Conservation (phyloP, 2,113 vertebrate species). For the Tupaia tana region DNA sequence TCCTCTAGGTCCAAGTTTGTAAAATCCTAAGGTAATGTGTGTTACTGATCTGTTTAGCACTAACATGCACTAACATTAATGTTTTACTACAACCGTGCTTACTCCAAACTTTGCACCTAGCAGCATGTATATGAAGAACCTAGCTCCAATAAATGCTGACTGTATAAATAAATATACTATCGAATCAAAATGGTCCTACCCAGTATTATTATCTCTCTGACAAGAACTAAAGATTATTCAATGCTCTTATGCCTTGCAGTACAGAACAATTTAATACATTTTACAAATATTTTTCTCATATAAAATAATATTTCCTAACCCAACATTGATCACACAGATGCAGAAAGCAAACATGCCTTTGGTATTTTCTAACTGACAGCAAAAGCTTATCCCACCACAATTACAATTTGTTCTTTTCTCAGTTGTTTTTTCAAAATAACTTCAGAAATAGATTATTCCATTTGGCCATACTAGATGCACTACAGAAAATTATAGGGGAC, state of each 20-base stretch:
- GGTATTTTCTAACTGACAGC: neutral
- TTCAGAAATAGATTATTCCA: constrained; percentile 12
- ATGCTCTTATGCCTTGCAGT: neutral
- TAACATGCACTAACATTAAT: neutral
- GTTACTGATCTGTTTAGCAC: neutral
- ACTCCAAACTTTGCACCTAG: neutral
- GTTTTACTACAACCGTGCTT: neutral
- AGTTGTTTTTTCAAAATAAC: constrained; percentile 27
- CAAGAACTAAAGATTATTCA: neutral
- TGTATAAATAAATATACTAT: neutral
- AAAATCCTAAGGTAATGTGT: neutral
- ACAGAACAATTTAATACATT: neutral
- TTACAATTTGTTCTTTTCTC: constrained; percentile 16
- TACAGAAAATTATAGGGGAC: neutral
- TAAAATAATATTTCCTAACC: constrained; percentile 14
- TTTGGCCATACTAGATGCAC: neutral
- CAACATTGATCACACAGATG: neutral
- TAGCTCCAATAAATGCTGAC: neutral
- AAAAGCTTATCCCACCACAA: neutral
- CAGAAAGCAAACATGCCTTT: neutral
- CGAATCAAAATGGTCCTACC: neutral
- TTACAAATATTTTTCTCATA: constrained; percentile 36
- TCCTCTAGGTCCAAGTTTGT: neutral
- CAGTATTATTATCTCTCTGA: neutral
- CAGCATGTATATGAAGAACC: neutral